Conservation (phyloP, 2,113 vertebrate species). For the Equus quagga region DNA sequence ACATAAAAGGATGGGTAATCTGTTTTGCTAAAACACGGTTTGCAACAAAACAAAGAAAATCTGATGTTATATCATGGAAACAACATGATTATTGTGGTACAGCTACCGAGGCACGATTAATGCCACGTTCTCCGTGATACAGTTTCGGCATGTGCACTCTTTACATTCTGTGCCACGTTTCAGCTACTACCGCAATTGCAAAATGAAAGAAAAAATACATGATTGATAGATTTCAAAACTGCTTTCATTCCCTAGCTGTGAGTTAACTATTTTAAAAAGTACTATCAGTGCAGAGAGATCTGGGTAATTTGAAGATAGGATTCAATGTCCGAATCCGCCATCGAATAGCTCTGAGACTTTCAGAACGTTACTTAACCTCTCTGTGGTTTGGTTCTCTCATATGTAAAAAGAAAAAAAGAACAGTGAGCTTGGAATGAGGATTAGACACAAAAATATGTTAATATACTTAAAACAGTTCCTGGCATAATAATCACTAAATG, state of each 20-base stretch:
- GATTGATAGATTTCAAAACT: background rate
- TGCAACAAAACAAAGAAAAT: conserved; percentile 1
- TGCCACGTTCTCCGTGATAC: background rate
- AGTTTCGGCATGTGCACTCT: background rate
- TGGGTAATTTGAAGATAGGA: background rate
- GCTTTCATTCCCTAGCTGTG: background rate
- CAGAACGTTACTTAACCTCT: background rate
- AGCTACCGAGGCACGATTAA: background rate
- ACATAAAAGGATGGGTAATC: background rate
- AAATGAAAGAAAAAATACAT: background rate
- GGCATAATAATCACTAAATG: no score
- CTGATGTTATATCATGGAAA: background rate
- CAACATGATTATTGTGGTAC: background rate
- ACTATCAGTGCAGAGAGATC: background rate
- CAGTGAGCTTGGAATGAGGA: background rate
- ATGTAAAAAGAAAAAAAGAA: background rate
- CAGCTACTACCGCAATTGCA: background rate
- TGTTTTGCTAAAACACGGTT: conserved; percentile 20
- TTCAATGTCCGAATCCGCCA: background rate
- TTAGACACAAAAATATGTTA: background rate
- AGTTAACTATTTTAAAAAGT: background rate
- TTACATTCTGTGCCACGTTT: background rate
- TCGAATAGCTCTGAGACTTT: background rate
- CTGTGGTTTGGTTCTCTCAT: background rate
- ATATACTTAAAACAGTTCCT: background rate